These are phyloP conservation scores for Camelus dromedarius DNA, from an alignment of 2,113 vertebrate species.

Conservation along the genomic window DNA sequence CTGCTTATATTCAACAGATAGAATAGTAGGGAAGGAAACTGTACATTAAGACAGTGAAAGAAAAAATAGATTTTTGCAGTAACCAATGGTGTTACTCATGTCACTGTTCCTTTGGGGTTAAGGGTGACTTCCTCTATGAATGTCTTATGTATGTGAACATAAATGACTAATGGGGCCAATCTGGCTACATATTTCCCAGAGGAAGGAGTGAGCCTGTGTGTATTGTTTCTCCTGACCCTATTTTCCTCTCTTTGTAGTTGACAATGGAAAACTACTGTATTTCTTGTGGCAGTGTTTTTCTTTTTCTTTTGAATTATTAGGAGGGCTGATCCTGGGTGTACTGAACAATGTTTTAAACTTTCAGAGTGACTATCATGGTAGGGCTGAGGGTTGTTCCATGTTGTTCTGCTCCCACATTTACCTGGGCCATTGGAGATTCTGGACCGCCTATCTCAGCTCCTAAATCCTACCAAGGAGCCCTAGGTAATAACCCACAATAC, in stretches of 20 bases:
- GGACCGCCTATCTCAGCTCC: neutral
- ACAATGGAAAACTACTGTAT: constrained; percentile 46
- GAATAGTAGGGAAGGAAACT: neutral
- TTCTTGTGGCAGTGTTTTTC: neutral
- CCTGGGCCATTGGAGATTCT: neutral
- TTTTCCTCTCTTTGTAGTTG: constrained; percentile 52
- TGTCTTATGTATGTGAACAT: constrained; percentile 55
- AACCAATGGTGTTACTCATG: neutral
- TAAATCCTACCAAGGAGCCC: neutral
- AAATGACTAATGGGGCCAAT: constrained; percentile 50
- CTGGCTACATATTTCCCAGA: constrained; percentile 28
- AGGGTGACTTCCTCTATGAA: constrained; percentile 40
- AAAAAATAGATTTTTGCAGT: neutral
- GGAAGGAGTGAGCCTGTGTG: neutral
- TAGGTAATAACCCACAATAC: neutral
- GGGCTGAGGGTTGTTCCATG: neutral
- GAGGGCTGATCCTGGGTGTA: neutral
- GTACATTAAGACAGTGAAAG: neutral
- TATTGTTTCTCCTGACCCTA: constrained; percentile 56
- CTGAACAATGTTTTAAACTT: constrained; percentile 9
- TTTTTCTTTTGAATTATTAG: neutral
- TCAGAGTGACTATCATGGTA: neutral
- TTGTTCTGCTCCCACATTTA: neutral
- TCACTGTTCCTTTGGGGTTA: constrained; percentile 29
- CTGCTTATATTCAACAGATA: neutral